These are phyloP conservation scores for Ophion costatus DNA, from an alignment of 2,888 invertebrate genomes.

Conservation along the genomic window DNA sequence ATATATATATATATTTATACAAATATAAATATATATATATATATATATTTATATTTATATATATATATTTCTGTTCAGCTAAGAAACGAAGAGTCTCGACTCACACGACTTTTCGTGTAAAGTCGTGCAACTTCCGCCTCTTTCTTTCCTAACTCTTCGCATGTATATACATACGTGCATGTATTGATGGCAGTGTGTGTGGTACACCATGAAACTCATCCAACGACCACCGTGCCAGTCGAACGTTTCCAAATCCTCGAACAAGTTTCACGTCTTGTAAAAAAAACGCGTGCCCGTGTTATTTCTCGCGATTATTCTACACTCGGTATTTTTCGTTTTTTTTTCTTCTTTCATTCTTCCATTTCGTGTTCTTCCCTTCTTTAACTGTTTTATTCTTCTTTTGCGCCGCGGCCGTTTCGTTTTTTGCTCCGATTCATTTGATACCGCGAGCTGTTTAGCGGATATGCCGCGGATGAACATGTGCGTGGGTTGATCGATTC, in stretches of 20 bases:
- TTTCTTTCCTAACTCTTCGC: background rate
- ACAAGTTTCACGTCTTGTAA: constrained; percentile 65
- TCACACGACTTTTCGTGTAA: background rate
- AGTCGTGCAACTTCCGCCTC: constrained; percentile 6
- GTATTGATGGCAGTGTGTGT: background rate
- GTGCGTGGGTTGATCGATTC: constrained; percentile 6
- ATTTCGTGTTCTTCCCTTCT: background rate
- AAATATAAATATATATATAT: background rate
- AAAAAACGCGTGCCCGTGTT: constrained; percentile 63
- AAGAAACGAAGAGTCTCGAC: background rate
- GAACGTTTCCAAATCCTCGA: constrained; percentile 65
- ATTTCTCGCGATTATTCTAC: constrained; percentile 60
- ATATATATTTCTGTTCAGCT: background rate
- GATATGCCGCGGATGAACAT: background rate
- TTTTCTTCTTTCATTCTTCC: constrained; percentile 20
- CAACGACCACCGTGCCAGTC: constrained; percentile 64
- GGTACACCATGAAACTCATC: constrained; percentile 54
- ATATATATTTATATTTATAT: background rate
- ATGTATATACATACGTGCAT: background rate
- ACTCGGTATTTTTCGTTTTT: constrained; percentile 23
- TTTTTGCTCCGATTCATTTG: constrained; percentile 3
- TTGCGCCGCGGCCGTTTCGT: background rate
- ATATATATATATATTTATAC: background rate
- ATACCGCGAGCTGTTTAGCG: background rate
- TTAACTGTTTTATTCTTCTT: background rate